Conservation (phyloP, 1,140 invertebrate species). For the Zaprionus taronus region DNA sequence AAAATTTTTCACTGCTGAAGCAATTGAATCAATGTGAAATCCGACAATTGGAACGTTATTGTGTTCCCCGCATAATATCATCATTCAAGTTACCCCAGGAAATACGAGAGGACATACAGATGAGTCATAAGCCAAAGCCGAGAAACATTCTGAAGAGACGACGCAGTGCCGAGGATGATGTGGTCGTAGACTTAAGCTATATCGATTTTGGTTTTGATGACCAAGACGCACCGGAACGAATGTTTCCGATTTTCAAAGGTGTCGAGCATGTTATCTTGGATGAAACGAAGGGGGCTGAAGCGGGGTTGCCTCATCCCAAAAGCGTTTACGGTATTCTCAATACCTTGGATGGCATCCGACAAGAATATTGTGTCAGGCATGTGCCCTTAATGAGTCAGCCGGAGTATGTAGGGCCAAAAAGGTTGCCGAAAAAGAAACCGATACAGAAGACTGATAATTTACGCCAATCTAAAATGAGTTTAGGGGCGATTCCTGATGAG, state of each 20-base stretch:
- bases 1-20: constrained; percentile 46
- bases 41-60: constrained; percentile 42
- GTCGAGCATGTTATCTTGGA: constrained; percentile 20
- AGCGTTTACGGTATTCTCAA: constrained; percentile 46
- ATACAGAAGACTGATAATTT: background rate
- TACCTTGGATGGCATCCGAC: constrained; percentile 49
- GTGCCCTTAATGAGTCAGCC: constrained; percentile 15
- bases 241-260: constrained; percentile 46
- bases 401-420: constrained; percentile 36
- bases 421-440: background rate
- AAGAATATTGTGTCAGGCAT: background rate
- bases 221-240: constrained; percentile 57
- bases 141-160: constrained; percentile 22
- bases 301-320: background rate
- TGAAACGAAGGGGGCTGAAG: background rate
- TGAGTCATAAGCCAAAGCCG: background rate
- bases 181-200: background rate
- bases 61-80: constrained; percentile 63
- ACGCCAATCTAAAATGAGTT: background rate
- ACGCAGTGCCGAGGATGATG: constrained; percentile 23
- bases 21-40: constrained; percentile 38
- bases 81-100: constrained; percentile 71
- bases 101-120: constrained; percentile 39
- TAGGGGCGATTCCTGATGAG: too few relatives aligned
- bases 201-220: constrained; percentile 41